Evolutionary conservation across 2,113 vertebrate genomes (phyloP), one percentile per base, ranked within the genome.

Genomic region (Burhinus bistriatus): DNA sequence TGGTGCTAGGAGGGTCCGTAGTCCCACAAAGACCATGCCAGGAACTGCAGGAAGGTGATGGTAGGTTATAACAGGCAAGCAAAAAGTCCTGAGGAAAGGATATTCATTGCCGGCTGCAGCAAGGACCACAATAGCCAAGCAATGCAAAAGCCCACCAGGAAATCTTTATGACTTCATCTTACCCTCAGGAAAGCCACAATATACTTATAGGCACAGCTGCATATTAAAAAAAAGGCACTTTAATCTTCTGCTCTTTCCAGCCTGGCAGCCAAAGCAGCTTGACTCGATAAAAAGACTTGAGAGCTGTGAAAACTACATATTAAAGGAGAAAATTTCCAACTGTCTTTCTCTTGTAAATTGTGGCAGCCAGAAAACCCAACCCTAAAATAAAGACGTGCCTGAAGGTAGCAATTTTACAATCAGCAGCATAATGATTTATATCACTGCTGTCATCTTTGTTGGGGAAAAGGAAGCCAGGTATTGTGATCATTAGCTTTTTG

Each of bases 351-450:
- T 85, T 70, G 49, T 77, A 90, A 95, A 72, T 91, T 89, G 70
- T 69, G 77, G 89, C 89, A 97, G 96, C 87, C 84, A 95, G 93
- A 96, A 97, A 95, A 95, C 77, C 83, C 93, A 96, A 73, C 78
- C 89, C 91, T 95, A 93, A 95, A 94, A 97, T 95, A 95, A 96
- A 96, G 89, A 94, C 0, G 4, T 90, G 84, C 75, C 59, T 95
- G 89, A 94, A 97, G 93, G 93, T 96, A 96, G 96, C 91, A 96
- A 96, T 97, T 97, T 97, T 93, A 95, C 84, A 94, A 94, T 95
- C 95, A 97, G 91, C 75, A 83, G 62, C 91, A 83, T 91, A 95
- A 94, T 95, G 87, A 93, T 95, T 92, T 95, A 82, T 83, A 95
- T 95, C 84, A 88, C 42, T 91, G 73, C 89, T 97, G 95, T 95